phyloP scores from a whole-genome alignment of 1,140 invertebrate species.

The Maconellicoccus hirsutus region DNA sequence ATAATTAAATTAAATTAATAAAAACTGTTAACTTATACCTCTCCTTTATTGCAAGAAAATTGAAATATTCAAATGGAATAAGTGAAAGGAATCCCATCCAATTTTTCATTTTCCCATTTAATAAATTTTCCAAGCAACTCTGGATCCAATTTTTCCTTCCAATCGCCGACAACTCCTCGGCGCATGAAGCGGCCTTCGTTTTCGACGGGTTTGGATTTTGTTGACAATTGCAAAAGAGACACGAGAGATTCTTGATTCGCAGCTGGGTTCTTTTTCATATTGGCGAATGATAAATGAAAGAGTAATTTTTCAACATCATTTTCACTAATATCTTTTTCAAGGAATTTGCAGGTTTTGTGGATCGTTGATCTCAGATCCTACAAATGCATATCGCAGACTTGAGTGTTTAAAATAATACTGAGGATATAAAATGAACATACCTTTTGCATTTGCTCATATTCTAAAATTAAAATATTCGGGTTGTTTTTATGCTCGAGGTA shows the following conservation, averaged over 20 bases:
- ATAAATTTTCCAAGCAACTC: constrained; percentile 58
- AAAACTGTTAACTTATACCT: no score
- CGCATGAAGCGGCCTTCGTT: constrained; percentile 58
- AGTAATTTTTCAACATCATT: constrained; percentile 51
- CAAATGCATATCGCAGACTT: neutral
- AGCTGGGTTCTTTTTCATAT: constrained; percentile 62
- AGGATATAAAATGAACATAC: no score
- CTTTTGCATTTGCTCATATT: constrained; percentile 39
- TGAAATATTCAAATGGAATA: constrained; percentile 11
- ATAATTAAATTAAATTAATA: no score
- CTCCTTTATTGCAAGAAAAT: no score
- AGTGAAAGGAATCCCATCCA: constrained; percentile 12
- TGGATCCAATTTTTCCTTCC: constrained; percentile 65
- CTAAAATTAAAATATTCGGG: constrained; percentile 38
- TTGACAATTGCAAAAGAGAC: constrained; percentile 37
- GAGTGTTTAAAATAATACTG: no score
- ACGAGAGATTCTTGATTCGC: constrained; percentile 43
- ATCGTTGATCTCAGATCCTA: constrained; percentile 48
- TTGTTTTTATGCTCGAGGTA: constrained; percentile 34
- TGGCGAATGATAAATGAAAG: constrained; percentile 52
- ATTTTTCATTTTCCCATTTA: constrained; percentile 53
- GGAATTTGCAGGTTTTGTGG: constrained; percentile 57
- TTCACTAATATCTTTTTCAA: constrained; percentile 51
- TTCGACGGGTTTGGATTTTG: no score
- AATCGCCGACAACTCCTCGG: constrained; percentile 71